Conservation (phyloP, 2,113 vertebrate species). For the Tragelaphus imberbis region DNA sequence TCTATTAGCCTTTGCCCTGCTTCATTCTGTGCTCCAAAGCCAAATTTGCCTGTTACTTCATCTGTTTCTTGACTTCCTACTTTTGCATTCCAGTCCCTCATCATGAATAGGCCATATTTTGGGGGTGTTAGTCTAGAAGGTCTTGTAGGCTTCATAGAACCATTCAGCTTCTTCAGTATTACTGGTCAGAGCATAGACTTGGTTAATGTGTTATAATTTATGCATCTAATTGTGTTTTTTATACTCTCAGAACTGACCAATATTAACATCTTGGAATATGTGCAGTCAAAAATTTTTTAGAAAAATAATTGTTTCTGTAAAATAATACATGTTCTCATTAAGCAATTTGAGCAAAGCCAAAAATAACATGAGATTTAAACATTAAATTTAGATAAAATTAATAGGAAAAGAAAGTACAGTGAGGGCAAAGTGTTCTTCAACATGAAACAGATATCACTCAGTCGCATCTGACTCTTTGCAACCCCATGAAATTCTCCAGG, state of each 20-base stretch:
- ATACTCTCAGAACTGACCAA: background rate
- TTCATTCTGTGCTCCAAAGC: background rate
- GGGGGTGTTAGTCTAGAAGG: background rate
- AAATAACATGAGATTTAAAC: background rate
- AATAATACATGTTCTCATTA: background rate
- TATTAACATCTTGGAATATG: background rate
- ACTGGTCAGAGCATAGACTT: background rate
- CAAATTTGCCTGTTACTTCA: background rate
- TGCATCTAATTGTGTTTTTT: background rate
- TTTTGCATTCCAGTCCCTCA: background rate
- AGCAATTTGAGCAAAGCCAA: background rate
- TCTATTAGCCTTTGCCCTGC: background rate
- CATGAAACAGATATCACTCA: background rate
- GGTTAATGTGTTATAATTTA: background rate
- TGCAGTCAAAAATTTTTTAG: background rate
- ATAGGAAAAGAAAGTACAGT: background rate
- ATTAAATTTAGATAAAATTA: background rate
- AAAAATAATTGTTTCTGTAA: background rate
- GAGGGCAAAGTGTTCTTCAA: background rate
- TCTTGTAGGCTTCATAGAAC: background rate
- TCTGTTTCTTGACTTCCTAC: background rate
- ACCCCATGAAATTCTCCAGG: background rate
- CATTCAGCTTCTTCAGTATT: background rate
- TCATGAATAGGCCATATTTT: background rate
- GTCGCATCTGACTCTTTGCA: rapidly evolving